Percentiles rank a stretch among this genome's conserved stretches.
Evolutionary conservation across 2,113 vertebrate species (phyloP).

Genomic region (Taxidea taxus): DNA sequence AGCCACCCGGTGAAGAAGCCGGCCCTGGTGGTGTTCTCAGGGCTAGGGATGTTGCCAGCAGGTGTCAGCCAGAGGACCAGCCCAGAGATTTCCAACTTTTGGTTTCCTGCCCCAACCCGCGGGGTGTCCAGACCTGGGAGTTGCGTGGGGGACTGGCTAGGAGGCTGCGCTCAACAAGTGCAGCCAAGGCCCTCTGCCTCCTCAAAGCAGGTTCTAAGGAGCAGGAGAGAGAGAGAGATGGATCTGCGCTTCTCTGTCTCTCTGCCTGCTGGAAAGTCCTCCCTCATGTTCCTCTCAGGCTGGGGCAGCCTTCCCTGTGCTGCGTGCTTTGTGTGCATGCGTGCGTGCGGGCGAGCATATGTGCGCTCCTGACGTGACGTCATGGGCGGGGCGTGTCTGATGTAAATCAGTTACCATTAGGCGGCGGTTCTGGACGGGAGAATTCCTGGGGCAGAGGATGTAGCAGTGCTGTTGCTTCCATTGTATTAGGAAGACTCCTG

Average conservation of each 20-base stretch:
- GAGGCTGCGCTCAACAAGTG: background rate
- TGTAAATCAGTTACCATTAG: no score
- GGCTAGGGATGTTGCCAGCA: no score
- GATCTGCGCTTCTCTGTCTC: background rate
- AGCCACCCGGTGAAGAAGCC: background rate
- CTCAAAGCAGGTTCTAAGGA: background rate
- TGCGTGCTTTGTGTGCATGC: no score
- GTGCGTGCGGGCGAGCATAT: no score
- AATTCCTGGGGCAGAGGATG: no score
- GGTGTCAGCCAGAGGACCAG: no score
- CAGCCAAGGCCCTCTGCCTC: background rate
- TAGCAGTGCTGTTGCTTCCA: no score
- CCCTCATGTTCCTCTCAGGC: no score
- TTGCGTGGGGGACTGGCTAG: background rate
- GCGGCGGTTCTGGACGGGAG: rapidly evolving
- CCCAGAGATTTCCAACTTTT: background rate
- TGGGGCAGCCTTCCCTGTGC: no score
- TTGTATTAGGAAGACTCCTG: no score
- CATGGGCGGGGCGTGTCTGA: no score
- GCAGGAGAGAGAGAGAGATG: background rate
- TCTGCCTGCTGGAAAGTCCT: background rate
- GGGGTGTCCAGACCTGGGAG: background rate
- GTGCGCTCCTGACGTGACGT: no score
- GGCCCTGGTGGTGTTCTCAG: rapidly evolving
- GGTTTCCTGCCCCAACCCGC: background rate